Conservation (phyloP, 2,888 invertebrate genomes). For the Belgica antarctica region DNA sequence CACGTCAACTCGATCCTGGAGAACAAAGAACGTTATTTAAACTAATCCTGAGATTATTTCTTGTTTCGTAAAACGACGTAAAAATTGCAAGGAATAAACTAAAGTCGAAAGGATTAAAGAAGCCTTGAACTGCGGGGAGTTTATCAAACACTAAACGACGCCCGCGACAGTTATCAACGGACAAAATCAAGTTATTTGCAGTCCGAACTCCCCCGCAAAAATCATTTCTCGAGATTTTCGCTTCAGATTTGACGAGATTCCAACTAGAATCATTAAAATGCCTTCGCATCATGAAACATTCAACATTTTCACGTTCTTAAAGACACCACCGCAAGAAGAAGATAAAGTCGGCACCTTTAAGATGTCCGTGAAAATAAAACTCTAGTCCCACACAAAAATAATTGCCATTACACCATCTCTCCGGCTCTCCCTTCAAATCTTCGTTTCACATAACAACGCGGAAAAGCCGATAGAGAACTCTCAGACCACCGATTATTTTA, state of each 20-base stretch:
- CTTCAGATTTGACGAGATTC: too few relatives aligned
- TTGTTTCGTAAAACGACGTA: not conserved
- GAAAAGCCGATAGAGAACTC: slow-evolving; percentile 38
- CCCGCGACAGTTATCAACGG: too few relatives aligned
- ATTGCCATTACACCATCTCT: slow-evolving; percentile 32
- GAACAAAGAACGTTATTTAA: not conserved
- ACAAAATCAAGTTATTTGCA: too few relatives aligned
- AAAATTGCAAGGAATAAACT: slow-evolving; percentile 12
- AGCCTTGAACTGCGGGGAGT: too few relatives aligned
- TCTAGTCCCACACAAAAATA: slow-evolving; percentile 16
- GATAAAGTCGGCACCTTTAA: not conserved
- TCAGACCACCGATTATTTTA: slow-evolving; percentile 41
- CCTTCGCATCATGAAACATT: too few relatives aligned
- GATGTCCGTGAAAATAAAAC: slow-evolving; percentile 19
- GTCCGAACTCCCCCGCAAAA: too few relatives aligned
- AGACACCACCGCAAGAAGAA: too few relatives aligned
- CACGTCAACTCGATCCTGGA: not conserved
- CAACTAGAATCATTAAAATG: too few relatives aligned
- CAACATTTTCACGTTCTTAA: too few relatives aligned
- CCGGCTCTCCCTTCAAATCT: not conserved
- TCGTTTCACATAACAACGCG: slow-evolving; percentile 28
- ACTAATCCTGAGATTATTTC: not conserved
- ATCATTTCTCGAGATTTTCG: too few relatives aligned
- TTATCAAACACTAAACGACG: too few relatives aligned
- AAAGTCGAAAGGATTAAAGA: slow-evolving; percentile 14